Percentiles rank a stretch among this genome's conserved stretches.
These are phyloP conservation scores for Chloebia gouldiae DNA, from an alignment of 2,113 vertebrate species.

Conservation along the genomic window DNA sequence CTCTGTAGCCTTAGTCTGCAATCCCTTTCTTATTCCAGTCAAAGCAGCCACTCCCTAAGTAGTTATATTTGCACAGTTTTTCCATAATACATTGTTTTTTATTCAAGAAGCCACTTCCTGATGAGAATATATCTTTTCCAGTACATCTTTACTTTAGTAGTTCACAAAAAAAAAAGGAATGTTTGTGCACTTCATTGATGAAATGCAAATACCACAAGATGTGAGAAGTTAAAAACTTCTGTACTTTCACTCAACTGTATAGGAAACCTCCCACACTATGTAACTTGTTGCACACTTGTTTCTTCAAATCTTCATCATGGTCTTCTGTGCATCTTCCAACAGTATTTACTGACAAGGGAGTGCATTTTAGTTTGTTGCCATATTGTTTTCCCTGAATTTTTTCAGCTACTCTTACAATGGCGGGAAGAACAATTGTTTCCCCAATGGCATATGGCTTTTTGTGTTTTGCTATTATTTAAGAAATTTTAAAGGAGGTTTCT, in stretches of 20 bases:
- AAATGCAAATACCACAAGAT: not conserved
- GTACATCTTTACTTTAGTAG: not conserved
- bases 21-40: not conserved
- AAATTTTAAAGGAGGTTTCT: not conserved
- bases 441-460: not conserved
- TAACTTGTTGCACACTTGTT: not conserved
- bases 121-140: not conserved
- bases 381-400: not conserved
- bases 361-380: not conserved
- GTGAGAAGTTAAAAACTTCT: not conserved
- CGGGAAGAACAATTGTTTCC: not conserved
- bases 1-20: not conserved
- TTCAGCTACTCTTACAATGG: accelerated
- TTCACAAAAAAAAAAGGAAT: not conserved
- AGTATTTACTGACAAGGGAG: not conserved
- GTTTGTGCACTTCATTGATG: not conserved
- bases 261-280: not conserved
- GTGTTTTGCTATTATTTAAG: not conserved
- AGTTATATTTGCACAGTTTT: not conserved
- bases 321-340: not conserved
- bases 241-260: not conserved
- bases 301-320: not conserved
- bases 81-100: not conserved
- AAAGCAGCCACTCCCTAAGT: not conserved
- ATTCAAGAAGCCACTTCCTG: not conserved